Conservation (phyloP, 2,113 vertebrate genomes). For the Gymnocephalus cernua region DNA sequence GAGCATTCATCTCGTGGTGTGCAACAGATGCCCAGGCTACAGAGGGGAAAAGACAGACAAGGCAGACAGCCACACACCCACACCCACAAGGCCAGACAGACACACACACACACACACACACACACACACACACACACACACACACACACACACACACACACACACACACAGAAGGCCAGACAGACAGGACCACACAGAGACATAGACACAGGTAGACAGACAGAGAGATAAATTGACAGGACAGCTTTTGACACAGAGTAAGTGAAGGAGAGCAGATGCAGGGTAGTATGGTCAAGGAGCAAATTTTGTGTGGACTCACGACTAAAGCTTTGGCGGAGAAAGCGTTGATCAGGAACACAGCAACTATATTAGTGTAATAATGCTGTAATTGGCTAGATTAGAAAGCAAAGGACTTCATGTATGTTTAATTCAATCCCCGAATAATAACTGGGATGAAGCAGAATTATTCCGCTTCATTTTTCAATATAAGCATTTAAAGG, state of each 20-base stretch:
- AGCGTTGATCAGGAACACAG: slow-evolving; percentile 13
- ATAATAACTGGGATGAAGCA: not conserved
- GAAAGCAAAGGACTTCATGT: not conserved
- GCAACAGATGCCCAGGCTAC: slow-evolving; percentile 87
- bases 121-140: slow-evolving; percentile 62
- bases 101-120: slow-evolving; percentile 51
- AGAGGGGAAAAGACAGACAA: slow-evolving; percentile 83
- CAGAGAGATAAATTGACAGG: slow-evolving; percentile 80
- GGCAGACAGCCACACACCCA: slow-evolving; percentile 57
- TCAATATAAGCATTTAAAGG: slow-evolving; percentile 10
- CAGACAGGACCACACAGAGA: slow-evolving; percentile 62
- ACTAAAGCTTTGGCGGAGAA: slow-evolving; percentile 15
- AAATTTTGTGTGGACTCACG: slow-evolving; percentile 31
- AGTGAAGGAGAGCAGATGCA: slow-evolving; percentile 57
- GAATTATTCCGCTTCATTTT: not conserved
- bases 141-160: slow-evolving; percentile 46
- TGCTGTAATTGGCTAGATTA: not conserved
- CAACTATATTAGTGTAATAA: not conserved
- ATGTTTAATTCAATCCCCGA: not conserved
- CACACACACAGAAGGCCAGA: slow-evolving; percentile 66
- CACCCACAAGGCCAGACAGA: slow-evolving; percentile 43
- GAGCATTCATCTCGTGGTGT: slow-evolving; percentile 87
- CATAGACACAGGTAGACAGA: slow-evolving; percentile 79
- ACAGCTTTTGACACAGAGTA: slow-evolving; percentile 66
- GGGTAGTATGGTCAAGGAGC: slow-evolving; percentile 19